Percentiles rank a stretch among this genome's conserved stretches.
Evolutionary conservation across 1,140 invertebrate species (phyloP).

Genomic region (Brachionus rotundiformis): DNA sequence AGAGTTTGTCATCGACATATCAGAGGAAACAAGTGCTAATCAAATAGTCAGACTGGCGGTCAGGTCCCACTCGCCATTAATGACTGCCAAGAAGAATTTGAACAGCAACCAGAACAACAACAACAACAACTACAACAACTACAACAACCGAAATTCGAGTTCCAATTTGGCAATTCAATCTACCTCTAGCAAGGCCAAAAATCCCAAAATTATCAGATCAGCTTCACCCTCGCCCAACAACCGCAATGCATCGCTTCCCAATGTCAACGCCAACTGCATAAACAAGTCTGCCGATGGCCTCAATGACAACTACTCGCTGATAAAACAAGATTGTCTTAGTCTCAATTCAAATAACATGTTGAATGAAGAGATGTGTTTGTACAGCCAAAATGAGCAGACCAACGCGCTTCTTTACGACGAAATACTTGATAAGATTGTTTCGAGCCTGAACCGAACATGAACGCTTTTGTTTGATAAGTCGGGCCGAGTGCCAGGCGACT

Average conservation of each 20-base stretch:
- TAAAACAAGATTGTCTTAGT: constrained; percentile 27
- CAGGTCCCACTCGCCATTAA: constrained; percentile 21
- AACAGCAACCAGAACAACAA: constrained; percentile 13
- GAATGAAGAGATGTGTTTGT: background rate
- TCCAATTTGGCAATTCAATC: background rate
- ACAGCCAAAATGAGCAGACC: background rate
- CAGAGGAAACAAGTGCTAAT: background rate
- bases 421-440: background rate
- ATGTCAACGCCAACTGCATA: background rate
- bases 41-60: constrained; percentile 31
- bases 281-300: background rate
- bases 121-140: constrained; percentile 6
- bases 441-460: background rate
- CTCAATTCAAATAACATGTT: constrained; percentile 1
- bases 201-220: constrained; percentile 4
- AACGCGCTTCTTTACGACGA: constrained; percentile 20
- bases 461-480: background rate
- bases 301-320: background rate
- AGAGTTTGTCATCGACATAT: constrained; percentile 27
- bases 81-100: background rate
- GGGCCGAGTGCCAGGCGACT: background rate
- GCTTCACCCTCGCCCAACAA: constrained; percentile 22
- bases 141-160: background rate
- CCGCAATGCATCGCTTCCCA: constrained; percentile 4
- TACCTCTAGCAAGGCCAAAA: background rate